Conservation (phyloP, 1,140 invertebrate species). For the Cyclina sinensis region DNA sequence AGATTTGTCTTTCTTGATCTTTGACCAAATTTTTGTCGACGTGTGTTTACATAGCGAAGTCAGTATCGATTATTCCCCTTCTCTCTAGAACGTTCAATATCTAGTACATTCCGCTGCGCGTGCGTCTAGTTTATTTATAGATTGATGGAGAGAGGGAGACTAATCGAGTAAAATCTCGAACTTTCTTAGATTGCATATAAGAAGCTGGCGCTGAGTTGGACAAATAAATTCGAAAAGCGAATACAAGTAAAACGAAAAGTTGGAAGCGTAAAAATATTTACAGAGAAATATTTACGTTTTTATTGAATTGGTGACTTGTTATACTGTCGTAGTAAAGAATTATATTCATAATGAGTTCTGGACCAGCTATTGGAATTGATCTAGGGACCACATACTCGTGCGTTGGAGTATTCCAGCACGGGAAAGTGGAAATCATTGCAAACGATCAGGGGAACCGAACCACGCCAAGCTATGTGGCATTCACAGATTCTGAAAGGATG, state of each 20-base stretch:
- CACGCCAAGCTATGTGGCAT: constrained; percentile 95
- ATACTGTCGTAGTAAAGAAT: too few relatives aligned
- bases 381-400: too few relatives aligned
- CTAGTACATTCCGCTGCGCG: too few relatives aligned
- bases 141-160: background rate
- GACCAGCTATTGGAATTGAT: constrained; percentile 87
- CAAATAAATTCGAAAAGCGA: too few relatives aligned
- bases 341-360: constrained; percentile 11
- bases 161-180: background rate
- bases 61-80: constrained; percentile 42
- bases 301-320: too few relatives aligned
- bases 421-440: too few relatives aligned
- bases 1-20: too few relatives aligned
- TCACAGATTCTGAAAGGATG: constrained; percentile 94
- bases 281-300: too few relatives aligned
- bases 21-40: too few relatives aligned
- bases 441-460: constrained; percentile 97
- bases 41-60: too few relatives aligned
- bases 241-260: background rate
- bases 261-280: too few relatives aligned
- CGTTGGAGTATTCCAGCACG: too few relatives aligned
- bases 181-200: background rate
- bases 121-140: background rate
- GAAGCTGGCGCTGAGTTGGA: background rate
- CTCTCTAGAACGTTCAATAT: constrained; percentile 5